phyloP scores from a whole-genome alignment of 2,113 vertebrate species.

The Pungitius pungitius region DNA sequence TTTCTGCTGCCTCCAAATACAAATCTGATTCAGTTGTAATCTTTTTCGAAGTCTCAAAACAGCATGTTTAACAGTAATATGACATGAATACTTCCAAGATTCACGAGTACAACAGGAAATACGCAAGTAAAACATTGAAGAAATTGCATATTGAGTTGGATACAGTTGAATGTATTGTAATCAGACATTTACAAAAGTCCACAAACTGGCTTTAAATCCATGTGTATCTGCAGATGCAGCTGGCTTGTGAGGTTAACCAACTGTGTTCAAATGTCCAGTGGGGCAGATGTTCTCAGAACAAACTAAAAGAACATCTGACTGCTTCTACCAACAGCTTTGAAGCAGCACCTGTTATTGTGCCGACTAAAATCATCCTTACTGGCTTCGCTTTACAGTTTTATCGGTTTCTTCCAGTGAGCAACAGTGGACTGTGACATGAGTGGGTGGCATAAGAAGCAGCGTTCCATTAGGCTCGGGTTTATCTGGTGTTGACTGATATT shows the following conservation, averaged over 20 bases:
- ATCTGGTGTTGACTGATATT: neutral
- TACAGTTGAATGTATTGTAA: neutral
- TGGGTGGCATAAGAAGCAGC: conserved; percentile 14
- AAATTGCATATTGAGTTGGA: too few relatives aligned
- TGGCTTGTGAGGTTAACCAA: conserved; percentile 46
- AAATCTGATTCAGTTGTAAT: neutral
- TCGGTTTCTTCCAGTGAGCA: neutral
- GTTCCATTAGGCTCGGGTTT: neutral
- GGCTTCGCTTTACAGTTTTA: neutral
- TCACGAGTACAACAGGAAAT: neutral
- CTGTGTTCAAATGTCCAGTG: conserved; percentile 31
- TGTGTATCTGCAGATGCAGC: conserved; percentile 45
- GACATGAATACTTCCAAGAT: neutral
- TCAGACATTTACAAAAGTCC: conserved; percentile 5
- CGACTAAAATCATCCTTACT: conserved; percentile 32
- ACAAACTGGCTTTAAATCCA: conserved; percentile 15
- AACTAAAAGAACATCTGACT: conserved; percentile 54
- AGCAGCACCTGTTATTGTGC: conserved; percentile 53
- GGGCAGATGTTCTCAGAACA: conserved; percentile 53
- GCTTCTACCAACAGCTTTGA: conserved; percentile 47
- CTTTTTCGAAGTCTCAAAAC: neutral
- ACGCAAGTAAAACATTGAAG: neutral
- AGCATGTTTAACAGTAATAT: neutral
- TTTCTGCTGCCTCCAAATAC: neutral
- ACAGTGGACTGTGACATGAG: neutral